Evolutionary conservation across 2,888 invertebrate species (phyloP), one percentile per base, ranked within the genome.

Genomic region (Drosophila villosipedis): DNA sequence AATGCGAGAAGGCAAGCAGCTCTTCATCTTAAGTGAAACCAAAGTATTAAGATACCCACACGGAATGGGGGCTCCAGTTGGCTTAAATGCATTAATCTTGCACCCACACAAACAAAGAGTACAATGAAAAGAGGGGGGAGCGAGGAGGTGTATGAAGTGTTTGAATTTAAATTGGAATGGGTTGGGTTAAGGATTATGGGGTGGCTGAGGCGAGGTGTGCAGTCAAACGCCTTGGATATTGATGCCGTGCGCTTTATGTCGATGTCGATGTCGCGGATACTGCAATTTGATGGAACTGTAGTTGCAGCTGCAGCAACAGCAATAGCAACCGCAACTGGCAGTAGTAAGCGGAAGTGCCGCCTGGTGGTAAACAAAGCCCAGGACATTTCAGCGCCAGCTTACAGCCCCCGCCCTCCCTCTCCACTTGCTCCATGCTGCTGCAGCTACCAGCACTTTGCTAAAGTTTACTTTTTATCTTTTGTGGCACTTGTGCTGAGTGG

Each of bases 71-170:
- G 57, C 75, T 57, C 22, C 35, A 60, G 31, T 53, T 64, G 67
- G 72, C 77, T 75, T 73, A 83, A 84, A 85, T 87, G 85, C 88
- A 85, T 85, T 85, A 85, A 85, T 85, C 85, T 87, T 84, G 53
- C 70, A 64, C 61, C 70, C 70, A 54, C 49, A 73, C 67, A 72
- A 28, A 55, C 47, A 78, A 41, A 54, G 22, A 25, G 47, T 16
- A 16, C 37, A 59, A 37, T 33, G 7, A 33, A 37, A 63, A n/a
- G 25, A 25, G n/a, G 25, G 25, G 4, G 47, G 16, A 16, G 16
- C 2, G 3, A 31, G 31, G 31, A 9, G 22, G 25, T 14, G 22
- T 7, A 22, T 7, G 47, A 28, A 25, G 25, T 47, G 4, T 4
- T 25, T 47, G 16, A 25, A 47, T 25, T 47, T 25, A 16, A 16